Conservation (phyloP, 92 coral and sea anemone species). For the Actinernus sp. region DNA sequence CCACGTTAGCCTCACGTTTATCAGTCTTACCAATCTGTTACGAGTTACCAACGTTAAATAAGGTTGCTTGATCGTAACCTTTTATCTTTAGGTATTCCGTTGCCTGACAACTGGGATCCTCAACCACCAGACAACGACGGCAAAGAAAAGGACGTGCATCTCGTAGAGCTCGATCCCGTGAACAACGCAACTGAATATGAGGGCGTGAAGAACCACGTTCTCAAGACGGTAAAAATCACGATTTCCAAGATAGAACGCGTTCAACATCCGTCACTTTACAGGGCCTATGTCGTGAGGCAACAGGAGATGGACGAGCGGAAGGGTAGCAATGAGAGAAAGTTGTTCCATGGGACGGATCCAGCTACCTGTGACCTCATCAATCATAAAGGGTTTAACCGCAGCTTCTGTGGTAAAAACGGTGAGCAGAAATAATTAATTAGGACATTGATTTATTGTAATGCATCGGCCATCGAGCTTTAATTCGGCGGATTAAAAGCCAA, state of each 20-base stretch:
- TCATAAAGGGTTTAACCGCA: no score
- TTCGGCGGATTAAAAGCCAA: no score
- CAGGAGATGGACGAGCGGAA: slow-evolving; percentile 60
- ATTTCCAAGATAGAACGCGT: slow-evolving; percentile 60
- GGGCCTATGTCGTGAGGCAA: slow-evolving; percentile 41
- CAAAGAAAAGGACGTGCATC: slow-evolving; percentile 57
- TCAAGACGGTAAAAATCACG: slow-evolving; percentile 9
- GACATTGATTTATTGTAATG: no score
- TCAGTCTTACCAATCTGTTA: no score
- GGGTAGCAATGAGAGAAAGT: slow-evolving; percentile 81
- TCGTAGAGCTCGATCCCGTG: slow-evolving; percentile 52
- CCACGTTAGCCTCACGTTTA: no score
- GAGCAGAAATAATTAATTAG: no score
- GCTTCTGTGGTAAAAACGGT: no score
- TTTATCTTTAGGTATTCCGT: slow-evolving; percentile 23
- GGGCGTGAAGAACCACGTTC: slow-evolving; percentile 10
- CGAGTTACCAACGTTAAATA: no score
- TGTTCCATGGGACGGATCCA: no score
- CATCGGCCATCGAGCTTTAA: no score
- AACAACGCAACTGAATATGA: slow-evolving; percentile 49
- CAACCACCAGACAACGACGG: slow-evolving; percentile 63
- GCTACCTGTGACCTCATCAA: no score
- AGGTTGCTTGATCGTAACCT: no score
- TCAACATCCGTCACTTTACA: slow-evolving; percentile 60
- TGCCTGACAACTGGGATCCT: slow-evolving; percentile 72